Evolutionary conservation across 2,888 invertebrate species (phyloP).

Genomic region (Brenthis ino): DNA sequence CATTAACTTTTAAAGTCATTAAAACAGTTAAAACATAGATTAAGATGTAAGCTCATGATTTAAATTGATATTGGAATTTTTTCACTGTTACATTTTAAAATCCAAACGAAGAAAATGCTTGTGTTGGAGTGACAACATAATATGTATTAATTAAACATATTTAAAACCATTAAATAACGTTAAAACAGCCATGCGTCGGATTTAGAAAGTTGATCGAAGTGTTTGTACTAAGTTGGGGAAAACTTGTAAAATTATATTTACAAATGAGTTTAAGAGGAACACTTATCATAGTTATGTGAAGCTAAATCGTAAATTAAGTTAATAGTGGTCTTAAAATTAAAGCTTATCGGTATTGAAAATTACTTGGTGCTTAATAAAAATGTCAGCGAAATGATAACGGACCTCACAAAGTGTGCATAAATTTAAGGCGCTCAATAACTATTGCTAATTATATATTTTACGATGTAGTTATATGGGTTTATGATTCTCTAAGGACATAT

Average conservation of each 20-base stretch:
- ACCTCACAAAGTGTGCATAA: constrained; percentile 21
- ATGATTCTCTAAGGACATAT: neutral
- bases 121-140: no score
- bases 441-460: constrained; percentile 9
- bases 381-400: constrained; percentile 16
- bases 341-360: constrained; percentile 14
- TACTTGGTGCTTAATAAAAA: neutral
- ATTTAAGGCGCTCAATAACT: constrained; percentile 11
- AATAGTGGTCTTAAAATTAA: constrained; percentile 12
- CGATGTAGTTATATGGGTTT: constrained; percentile 10
- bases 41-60: no score
- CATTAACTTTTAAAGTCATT: no score
- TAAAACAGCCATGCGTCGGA: no score
- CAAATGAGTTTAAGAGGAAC: neutral
- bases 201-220: neutral
- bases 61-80: no score
- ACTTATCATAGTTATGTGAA: constrained; percentile 6
- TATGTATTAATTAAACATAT: no score
- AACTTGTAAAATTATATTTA: constrained; percentile 6
- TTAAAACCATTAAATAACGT: no score
- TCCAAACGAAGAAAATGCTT: no score
- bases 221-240: neutral
- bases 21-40: no score
- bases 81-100: no score
- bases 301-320: constrained; percentile 1